Evolutionary conservation across 2,113 vertebrate species (phyloP).

Genomic region (Plecotus auritus): DNA sequence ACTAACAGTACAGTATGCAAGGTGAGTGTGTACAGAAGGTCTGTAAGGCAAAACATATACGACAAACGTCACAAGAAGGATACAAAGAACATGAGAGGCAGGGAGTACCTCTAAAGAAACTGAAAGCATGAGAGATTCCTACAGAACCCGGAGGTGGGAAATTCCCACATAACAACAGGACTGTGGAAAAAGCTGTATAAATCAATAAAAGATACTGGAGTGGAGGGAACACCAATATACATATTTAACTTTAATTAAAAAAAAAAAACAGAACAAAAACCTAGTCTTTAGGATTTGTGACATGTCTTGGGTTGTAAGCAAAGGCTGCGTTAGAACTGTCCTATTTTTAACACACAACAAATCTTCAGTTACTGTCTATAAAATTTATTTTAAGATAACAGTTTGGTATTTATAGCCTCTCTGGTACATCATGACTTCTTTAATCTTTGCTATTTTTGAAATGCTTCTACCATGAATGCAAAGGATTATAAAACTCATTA

Average conservation of each 20-base stretch:
- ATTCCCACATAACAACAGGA: neutral
- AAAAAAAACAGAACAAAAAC: neutral
- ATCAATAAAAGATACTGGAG: neutral
- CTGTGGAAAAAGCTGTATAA: neutral
- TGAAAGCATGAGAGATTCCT: neutral
- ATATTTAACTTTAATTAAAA: slow-evolving; percentile 1
- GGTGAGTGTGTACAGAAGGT: neutral
- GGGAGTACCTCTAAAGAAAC: neutral
- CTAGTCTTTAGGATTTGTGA: neutral
- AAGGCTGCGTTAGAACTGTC: neutral
- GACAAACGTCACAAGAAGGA: neutral
- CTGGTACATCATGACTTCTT: neutral
- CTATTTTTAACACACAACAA: slow-evolving; percentile 15
- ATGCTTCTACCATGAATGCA: slow-evolving; percentile 1
- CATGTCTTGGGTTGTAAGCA: neutral
- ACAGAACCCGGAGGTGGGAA: neutral
- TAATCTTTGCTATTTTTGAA: slow-evolving; percentile 28
- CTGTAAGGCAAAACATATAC: neutral
- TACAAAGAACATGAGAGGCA: neutral
- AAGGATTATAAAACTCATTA: slow-evolving; percentile 38
- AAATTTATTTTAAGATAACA: slow-evolving; percentile 32
- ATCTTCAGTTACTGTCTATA: neutral
- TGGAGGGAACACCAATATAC: neutral
- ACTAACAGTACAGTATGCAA: neutral
- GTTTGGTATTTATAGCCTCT: slow-evolving; percentile 19